Percentiles rank a stretch among this genome's conserved stretches.
phyloP scores from a whole-genome alignment of 1,140 invertebrate species.

The Drosophila grimshawi region DNA sequence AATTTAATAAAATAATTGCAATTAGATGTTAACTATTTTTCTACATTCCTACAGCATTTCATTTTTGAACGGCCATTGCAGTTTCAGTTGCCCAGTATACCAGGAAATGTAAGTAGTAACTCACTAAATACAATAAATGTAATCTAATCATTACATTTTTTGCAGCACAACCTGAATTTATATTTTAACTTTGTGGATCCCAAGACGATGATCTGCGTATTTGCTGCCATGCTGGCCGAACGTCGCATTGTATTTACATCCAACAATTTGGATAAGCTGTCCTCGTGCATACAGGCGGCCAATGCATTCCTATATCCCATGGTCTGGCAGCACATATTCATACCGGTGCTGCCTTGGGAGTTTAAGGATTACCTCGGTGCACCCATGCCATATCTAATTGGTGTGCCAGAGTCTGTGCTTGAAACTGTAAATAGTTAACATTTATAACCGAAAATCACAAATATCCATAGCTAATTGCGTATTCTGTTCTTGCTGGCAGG shows the following conservation, averaged over 20 bases:
- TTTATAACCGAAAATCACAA: slow-evolving; percentile 1
- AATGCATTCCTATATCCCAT: slow-evolving; percentile 97
- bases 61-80: slow-evolving; percentile 91
- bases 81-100: slow-evolving; percentile 94
- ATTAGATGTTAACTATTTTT: neutral
- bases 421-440: slow-evolving; percentile 84
- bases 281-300: slow-evolving; percentile 96
- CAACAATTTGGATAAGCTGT: slow-evolving; percentile 92
- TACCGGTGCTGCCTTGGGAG: slow-evolving; percentile 94
- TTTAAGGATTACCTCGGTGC: slow-evolving; percentile 96
- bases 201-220: slow-evolving; percentile 96
- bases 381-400: slow-evolving; percentile 98
- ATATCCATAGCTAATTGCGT: neutral
- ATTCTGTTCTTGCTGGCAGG: slow-evolving; percentile 87
- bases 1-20: neutral
- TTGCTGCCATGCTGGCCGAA: slow-evolving; percentile 97
- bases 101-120: slow-evolving; percentile 93
- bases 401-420: slow-evolving; percentile 93
- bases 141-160: slow-evolving; percentile 62
- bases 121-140: neutral
- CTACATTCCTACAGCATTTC: slow-evolving; percentile 88
- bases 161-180: slow-evolving; percentile 96
- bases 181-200: slow-evolving; percentile 97
- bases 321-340: slow-evolving; percentile 99
- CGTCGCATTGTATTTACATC: slow-evolving; percentile 96